phyloP scores from a whole-genome alignment of 2,113 vertebrate species.

The Peromyscus californicus region DNA sequence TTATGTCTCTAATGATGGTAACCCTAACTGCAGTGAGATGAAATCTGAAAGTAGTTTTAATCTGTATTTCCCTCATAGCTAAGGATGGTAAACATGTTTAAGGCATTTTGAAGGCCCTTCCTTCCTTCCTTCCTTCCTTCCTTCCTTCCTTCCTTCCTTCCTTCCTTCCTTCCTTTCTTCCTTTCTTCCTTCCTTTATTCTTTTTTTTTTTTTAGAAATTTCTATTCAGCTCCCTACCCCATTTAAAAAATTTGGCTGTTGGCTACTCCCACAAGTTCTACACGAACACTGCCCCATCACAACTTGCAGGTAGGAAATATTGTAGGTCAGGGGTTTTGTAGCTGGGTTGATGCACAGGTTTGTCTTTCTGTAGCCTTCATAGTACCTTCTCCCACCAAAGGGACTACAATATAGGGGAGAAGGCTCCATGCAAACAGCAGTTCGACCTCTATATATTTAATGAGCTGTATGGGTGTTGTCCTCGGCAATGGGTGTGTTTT shows the following conservation, averaged over 20 bases:
- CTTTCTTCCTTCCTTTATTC: background rate
- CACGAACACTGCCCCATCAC: background rate
- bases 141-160: background rate
- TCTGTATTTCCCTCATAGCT: background rate
- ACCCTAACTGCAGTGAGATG: background rate
- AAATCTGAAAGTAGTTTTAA: background rate
- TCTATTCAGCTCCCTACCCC: background rate
- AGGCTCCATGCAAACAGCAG: background rate
- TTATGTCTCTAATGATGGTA: background rate
- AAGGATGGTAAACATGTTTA: background rate
- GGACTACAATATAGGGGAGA: background rate
- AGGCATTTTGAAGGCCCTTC: background rate
- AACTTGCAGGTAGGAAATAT: background rate
- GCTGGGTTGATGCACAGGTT: background rate
- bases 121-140: background rate
- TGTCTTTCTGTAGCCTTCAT: background rate
- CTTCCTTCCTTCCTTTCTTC: too few relatives aligned
- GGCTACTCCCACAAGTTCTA: background rate
- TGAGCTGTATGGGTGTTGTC: background rate
- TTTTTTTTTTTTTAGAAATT: background rate
- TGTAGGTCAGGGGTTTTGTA: background rate
- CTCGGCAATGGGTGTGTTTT: background rate
- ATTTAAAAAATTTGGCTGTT: background rate
- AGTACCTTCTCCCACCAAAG: background rate
- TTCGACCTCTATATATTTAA: background rate